Evolutionary conservation across 2,888 invertebrate species (phyloP), one percentile per base, ranked within the genome.

Genomic region (Macaria liturata): DNA sequence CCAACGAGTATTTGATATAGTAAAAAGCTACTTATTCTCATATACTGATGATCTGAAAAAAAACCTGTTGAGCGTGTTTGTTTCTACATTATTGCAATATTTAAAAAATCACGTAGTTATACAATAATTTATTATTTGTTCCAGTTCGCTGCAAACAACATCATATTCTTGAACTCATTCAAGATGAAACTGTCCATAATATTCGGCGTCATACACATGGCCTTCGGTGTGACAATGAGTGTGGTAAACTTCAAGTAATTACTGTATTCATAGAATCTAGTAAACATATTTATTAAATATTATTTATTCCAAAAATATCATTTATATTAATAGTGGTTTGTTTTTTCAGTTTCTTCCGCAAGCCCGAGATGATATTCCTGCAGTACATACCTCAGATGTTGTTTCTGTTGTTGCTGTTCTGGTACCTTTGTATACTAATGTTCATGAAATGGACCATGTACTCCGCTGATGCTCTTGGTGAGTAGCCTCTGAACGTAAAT

Each of bases 121-220:
- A 20, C 20, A 20, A 20, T 20, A 20, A 20, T 1, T 37, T 30
- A 37, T 9, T 45, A 57, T 62, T 68, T 60, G 55, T 66, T 91
- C 52, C 88, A 93, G 93, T 84, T 92, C 49, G 92, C 93, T 40
- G 64, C 84, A 47, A 95, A 95, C 87, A 95, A 95, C 83, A 95
- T 96, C 65, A 93, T 94, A 68, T 95, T 95, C 80, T 86, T 94
- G 45, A 96, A 96, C 81, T 95, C 95, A 0, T 95, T 94, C 90
- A 96, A 96, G 86, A 96, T 95, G 95, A 94, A 94, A 80, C 83
- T 95, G 54, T 95, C 95, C 0, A 94, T 96, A 47, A 94, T 95
- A 76, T 91, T 96, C 62, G 96, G 95, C 34, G 94, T 96, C 48
- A 81, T 93, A 45, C 96, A 96, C 80, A 96, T 96, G 96, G 90